Conservation (phyloP, 2,113 vertebrate genomes). For the Leucopsar rothschildi region DNA sequence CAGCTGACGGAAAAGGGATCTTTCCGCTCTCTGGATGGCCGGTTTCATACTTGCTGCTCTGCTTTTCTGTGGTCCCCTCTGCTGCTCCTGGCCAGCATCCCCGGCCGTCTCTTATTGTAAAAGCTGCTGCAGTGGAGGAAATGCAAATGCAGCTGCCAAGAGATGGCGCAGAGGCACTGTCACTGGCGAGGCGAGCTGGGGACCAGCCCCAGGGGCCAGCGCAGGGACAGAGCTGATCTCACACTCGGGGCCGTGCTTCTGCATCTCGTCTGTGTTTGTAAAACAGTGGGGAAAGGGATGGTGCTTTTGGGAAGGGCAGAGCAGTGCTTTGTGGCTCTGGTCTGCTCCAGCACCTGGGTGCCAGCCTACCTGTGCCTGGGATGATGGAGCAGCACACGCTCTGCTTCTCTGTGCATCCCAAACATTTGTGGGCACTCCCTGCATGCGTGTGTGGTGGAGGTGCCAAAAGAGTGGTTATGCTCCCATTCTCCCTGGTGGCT, state of each 20-base stretch:
- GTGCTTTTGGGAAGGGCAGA: background rate
- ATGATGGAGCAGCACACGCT: background rate
- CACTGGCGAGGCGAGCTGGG: background rate
- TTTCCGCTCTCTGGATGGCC: background rate
- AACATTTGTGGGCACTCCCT: fast-evolving
- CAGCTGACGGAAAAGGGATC: background rate
- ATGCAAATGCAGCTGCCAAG: slow-evolving; percentile 16
- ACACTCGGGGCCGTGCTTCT: fast-evolving
- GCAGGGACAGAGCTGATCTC: background rate
- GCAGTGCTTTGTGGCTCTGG: background rate
- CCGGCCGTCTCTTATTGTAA: fast-evolving
- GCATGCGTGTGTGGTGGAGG: fast-evolving
- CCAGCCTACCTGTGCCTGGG: background rate
- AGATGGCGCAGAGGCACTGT: slow-evolving; percentile 61
- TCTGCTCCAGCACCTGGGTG: background rate
- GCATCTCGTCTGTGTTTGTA: fast-evolving
- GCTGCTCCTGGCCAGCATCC: background rate
- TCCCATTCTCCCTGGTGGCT: background rate
- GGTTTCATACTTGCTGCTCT: fast-evolving
- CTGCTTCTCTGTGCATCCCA: fast-evolving
- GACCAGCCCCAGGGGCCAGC: background rate
- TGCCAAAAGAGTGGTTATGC: background rate
- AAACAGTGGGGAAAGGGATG: fast-evolving
- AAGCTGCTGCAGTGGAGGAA: background rate
- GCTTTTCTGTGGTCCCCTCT: background rate